A percentile compares a stretch with the other conserved stretches of the same genome.
These are phyloP conservation scores for Lycia hirtaria DNA, from an alignment of 2,888 invertebrate genomes.

Conservation along the genomic window DNA sequence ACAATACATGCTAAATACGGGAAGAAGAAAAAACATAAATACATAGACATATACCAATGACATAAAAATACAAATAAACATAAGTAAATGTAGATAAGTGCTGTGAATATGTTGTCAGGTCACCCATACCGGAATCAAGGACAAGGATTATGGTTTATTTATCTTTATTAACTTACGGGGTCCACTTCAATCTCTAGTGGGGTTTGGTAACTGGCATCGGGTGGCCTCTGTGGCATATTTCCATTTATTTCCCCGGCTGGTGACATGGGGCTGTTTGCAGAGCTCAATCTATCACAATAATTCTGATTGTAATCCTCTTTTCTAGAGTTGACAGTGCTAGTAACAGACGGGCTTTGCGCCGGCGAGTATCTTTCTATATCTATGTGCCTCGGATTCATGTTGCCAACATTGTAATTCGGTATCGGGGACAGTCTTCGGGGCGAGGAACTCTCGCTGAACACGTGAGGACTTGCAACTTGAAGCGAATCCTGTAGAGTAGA, in stretches of 20 bases:
- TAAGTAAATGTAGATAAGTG: conserved; percentile 24
- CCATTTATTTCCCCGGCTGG: conserved; percentile 71
- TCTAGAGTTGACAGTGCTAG: conserved; percentile 67
- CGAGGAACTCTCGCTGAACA: conserved; percentile 77
- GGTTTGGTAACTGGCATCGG: conserved; percentile 72
- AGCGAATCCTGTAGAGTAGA: conserved; percentile 51
- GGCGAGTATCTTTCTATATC: conserved; percentile 71
- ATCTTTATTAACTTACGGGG: conserved; percentile 84
- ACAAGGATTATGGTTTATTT: conserved; percentile 34
- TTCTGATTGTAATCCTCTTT: conserved; percentile 78
- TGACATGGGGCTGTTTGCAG: conserved; percentile 69
- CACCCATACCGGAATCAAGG: conserved; percentile 32
- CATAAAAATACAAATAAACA: conserved; percentile 24
- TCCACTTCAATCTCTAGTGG: conserved; percentile 89
- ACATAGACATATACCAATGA: conserved; percentile 15
- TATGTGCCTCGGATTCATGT: conserved; percentile 80
- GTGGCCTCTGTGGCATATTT: conserved; percentile 61
- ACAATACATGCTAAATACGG: conserved; percentile 24
- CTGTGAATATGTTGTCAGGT: conserved; percentile 12
- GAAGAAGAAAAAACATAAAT: conserved; percentile 17
- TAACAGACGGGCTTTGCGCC: conserved; percentile 61
- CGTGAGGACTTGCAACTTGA: conserved; percentile 67
- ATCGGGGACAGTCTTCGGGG: conserved; percentile 77
- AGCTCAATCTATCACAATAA: conserved; percentile 72
- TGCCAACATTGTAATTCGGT: conserved; percentile 80